Conservation (phyloP, 2,888 invertebrate genomes). For the Theodoxus fluviatilis region DNA sequence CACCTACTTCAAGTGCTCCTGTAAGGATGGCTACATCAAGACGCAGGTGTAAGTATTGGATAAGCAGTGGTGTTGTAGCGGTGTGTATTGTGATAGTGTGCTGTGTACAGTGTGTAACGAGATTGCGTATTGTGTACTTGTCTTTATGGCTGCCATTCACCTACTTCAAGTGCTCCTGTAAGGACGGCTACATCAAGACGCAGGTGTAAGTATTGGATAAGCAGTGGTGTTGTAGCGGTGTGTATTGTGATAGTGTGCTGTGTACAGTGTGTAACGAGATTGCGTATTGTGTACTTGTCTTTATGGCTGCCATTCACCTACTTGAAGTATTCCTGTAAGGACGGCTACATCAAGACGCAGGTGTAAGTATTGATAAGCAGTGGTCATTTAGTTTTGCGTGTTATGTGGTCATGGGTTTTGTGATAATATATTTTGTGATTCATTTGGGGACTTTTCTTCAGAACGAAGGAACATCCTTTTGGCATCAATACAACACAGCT, state of each 20-base stretch:
- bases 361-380: slow-evolving; percentile 22
- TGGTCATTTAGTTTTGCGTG: not conserved
- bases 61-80: not conserved
- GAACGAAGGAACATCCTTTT: no score
- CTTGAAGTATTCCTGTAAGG: slow-evolving; percentile 82
- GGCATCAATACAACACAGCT: no score
- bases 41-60: slow-evolving; percentile 24
- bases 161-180: slow-evolving; percentile 86
- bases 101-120: not conserved
- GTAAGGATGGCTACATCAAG: slow-evolving; percentile 68
- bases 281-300: no score
- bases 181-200: slow-evolving; percentile 60
- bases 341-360: slow-evolving; percentile 57
- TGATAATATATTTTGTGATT: no score
- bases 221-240: not conserved
- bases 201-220: slow-evolving; percentile 22
- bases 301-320: slow-evolving; percentile 74
- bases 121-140: no score
- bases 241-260: not conserved
- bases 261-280: not conserved
- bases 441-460: no score
- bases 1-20: slow-evolving; percentile 84
- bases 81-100: not conserved
- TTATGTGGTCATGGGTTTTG: no score
- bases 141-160: no score